Conservation (phyloP, 1,140 invertebrate genomes). For the Aethina tumida region DNA sequence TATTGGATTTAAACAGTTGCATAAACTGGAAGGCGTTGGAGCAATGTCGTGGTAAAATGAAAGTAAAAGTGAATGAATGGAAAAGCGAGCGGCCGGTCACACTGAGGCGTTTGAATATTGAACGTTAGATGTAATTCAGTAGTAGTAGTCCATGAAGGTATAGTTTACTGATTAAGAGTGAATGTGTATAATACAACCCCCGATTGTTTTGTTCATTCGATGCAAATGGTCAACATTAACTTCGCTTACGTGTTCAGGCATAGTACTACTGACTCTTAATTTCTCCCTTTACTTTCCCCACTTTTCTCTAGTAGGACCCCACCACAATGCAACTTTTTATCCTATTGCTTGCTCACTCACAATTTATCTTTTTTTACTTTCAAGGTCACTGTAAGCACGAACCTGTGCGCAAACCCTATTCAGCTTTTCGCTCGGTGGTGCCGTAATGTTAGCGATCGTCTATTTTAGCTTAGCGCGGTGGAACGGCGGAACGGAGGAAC, state of each 20-base stretch:
- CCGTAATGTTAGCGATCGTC: conserved; percentile 17
- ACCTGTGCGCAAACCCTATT: conserved; percentile 21
- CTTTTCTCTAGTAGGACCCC: conserved; percentile 31
- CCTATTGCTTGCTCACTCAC: conserved; percentile 31
- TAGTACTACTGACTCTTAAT: conserved; percentile 34
- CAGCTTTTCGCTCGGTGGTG: conserved; percentile 15
- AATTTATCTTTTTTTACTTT: conserved; percentile 34
- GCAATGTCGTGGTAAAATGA: too few species aligned
- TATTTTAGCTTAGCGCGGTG: conserved; percentile 17
- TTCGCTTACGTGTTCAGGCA: conserved; percentile 27
- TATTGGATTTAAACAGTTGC: too few species aligned
- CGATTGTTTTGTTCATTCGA: conserved; percentile 4
- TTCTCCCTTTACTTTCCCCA: conserved; percentile 38
- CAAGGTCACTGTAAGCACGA: conserved; percentile 29
- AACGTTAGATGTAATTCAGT: not conserved
- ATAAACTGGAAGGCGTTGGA: too few species aligned
- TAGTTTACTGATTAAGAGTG: too few species aligned
- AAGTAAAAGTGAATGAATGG: conserved; percentile 36
- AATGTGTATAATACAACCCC: too few species aligned
- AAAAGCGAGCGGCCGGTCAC: conserved; percentile 12
- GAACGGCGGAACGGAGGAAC: conserved; percentile 8
- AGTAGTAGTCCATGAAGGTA: not conserved
- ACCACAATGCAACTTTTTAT: conserved; percentile 26
- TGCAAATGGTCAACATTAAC: conserved; percentile 19
- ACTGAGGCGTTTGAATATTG: not conserved